These are phyloP conservation scores for Drosophila ohnishii DNA, from an alignment of 1,140 invertebrate genomes.

Conservation along the genomic window DNA sequence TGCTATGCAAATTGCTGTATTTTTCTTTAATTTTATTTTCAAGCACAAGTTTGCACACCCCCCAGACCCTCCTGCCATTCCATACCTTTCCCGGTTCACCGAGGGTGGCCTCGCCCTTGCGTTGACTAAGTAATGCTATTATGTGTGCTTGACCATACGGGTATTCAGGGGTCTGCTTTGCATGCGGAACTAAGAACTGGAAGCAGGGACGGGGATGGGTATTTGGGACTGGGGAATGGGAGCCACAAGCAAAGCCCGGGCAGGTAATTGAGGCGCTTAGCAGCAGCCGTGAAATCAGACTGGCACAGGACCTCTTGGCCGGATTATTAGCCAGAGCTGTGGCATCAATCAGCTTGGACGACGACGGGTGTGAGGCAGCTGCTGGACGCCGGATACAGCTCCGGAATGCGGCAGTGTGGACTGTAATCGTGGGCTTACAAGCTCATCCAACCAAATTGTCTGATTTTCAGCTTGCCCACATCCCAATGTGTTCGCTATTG, in stretches of 20 bases:
- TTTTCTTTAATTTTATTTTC: slow-evolving; percentile 77
- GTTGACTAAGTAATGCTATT: slow-evolving; percentile 49
- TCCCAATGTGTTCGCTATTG: neutral
- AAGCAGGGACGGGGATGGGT: slow-evolving; percentile 21
- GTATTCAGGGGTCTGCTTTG: slow-evolving; percentile 18
- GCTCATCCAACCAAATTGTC: slow-evolving; percentile 39
- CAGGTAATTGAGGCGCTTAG: slow-evolving; percentile 63
- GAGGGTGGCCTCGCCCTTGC: slow-evolving; percentile 32
- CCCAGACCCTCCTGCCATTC: neutral
- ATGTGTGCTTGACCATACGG: slow-evolving; percentile 48
- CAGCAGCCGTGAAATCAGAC: slow-evolving; percentile 15
- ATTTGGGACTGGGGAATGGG: slow-evolving; percentile 26
- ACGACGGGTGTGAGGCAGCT: slow-evolving; percentile 5
- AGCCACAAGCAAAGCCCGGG: slow-evolving; percentile 13
- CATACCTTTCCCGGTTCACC: neutral
- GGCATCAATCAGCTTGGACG: slow-evolving; percentile 19
- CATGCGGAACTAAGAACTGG: slow-evolving; percentile 14
- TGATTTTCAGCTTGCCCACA: neutral
- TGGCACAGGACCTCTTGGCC: slow-evolving; percentile 18
- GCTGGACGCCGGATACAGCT: slow-evolving; percentile 2
- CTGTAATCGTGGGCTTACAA: slow-evolving; percentile 37
- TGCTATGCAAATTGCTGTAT: slow-evolving; percentile 78
- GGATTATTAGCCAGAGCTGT: slow-evolving; percentile 52
- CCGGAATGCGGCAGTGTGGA: slow-evolving; percentile 14
- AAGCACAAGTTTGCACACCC: slow-evolving; percentile 30